These are phyloP conservation scores for Pecten maximus DNA, from an alignment of 2,888 invertebrate genomes.

Conservation along the genomic window DNA sequence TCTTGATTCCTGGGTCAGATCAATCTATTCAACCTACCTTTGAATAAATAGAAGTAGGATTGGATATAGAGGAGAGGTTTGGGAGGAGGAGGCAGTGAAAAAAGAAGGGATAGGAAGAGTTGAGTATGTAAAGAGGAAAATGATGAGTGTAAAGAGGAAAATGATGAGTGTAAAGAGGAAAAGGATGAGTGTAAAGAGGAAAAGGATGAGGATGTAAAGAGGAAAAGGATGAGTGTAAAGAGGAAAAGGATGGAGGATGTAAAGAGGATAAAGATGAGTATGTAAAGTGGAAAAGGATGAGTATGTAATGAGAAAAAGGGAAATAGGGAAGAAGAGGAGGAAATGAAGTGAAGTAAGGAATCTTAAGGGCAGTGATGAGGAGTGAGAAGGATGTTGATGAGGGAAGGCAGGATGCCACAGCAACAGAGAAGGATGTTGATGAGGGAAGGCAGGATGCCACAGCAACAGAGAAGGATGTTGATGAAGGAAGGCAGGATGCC, in stretches of 20 bases:
- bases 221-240: not conserved
- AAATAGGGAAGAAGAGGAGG: not conserved
- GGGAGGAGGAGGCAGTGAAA: not conserved
- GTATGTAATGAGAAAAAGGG: not conserved
- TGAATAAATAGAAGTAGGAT: not conserved
- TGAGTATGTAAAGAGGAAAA: not conserved
- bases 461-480: too few species aligned
- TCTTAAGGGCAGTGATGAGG: too few species aligned
- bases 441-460: too few species aligned
- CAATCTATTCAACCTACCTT: not conserved
- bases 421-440: too few species aligned
- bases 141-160: not conserved
- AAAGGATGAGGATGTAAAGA: not conserved
- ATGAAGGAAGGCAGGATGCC: too few species aligned
- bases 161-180: not conserved
- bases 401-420: too few species aligned
- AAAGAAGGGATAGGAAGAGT: not conserved
- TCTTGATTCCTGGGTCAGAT: not conserved
- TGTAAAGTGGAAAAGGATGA: not conserved
- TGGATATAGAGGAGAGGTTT: not conserved
- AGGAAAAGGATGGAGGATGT: not conserved
- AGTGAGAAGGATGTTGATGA: too few species aligned
- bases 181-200: not conserved
- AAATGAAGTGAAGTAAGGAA: too few species aligned
- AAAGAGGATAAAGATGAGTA: not conserved